phyloP scores from a whole-genome alignment of 2,797 vertebrate genomes.

The Chelonia mydas region DNA sequence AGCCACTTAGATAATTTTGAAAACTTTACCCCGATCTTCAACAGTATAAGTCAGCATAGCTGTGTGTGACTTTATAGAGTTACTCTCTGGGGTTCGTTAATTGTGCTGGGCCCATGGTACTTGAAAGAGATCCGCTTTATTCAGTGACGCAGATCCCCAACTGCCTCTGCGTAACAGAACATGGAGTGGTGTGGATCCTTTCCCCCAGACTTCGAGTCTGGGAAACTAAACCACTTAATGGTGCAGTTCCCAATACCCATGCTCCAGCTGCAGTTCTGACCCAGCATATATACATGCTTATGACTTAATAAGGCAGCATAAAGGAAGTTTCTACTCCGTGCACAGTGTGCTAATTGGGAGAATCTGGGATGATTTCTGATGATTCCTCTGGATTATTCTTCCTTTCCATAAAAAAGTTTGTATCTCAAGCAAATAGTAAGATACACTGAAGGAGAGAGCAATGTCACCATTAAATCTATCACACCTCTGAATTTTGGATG shows the following conservation, averaged over 20 bases:
- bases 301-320: neutral
- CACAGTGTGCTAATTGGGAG: neutral
- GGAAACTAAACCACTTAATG: neutral
- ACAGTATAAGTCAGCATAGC: too few species aligned
- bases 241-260: neutral
- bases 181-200: neutral
- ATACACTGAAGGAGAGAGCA: neutral
- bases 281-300: neutral
- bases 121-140: too few species aligned
- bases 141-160: too few species aligned
- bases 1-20: neutral
- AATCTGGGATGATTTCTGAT: neutral
- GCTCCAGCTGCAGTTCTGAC: neutral
- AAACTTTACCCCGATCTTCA: too few species aligned
- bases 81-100: too few species aligned
- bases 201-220: neutral
- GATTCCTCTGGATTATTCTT: neutral
- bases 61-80: too few species aligned
- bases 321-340: neutral
- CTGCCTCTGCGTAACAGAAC: neutral
- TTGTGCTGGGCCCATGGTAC: too few species aligned
- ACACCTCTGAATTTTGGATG: neutral
- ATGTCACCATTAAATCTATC: neutral
- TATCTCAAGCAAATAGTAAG: neutral
- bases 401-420: neutral